Evolutionary conservation across 1,140 invertebrate species (phyloP).

Genomic region (Dendroctonus ponderosae): DNA sequence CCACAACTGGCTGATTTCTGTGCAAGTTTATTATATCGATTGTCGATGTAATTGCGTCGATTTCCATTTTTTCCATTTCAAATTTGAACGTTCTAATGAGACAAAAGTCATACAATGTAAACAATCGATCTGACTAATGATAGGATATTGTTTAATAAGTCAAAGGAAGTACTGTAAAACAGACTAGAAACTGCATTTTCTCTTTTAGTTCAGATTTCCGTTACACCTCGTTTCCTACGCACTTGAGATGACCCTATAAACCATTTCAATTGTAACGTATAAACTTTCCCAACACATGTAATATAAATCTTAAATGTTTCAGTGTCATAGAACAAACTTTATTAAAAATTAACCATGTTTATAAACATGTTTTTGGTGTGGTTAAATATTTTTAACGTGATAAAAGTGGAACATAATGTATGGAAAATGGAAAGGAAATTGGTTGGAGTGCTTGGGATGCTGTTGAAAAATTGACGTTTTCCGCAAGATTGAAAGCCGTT

Average conservation of each 20-base stretch:
- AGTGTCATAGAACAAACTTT: slow-evolving; percentile 7
- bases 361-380: neutral
- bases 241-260: slow-evolving; percentile 31
- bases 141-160: neutral
- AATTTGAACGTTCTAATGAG: too few relatives aligned
- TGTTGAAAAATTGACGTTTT: too few relatives aligned
- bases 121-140: too few relatives aligned
- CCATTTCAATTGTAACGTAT: slow-evolving; percentile 30
- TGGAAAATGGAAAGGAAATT: too few relatives aligned
- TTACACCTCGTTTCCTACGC: slow-evolving; percentile 29
- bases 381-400: too few relatives aligned
- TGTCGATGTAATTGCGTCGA: too few relatives aligned
- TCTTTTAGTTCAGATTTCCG: slow-evolving; percentile 26
- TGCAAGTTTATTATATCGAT: too few relatives aligned
- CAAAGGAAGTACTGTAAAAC: slow-evolving; percentile 13
- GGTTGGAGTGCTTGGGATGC: too few relatives aligned
- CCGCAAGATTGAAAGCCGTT: too few relatives aligned
- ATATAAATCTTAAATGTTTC: slow-evolving; percentile 24
- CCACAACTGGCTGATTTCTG: slow-evolving; percentile 5
- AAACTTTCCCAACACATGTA: slow-evolving; percentile 28
- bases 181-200: slow-evolving; percentile 10
- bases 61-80: too few relatives aligned
- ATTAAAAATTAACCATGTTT: slow-evolving; percentile 20
- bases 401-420: too few relatives aligned
- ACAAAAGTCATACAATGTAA: too few relatives aligned